These are phyloP conservation scores for Thera britannica DNA, from an alignment of 2,888 invertebrate genomes.

Conservation along the genomic window DNA sequence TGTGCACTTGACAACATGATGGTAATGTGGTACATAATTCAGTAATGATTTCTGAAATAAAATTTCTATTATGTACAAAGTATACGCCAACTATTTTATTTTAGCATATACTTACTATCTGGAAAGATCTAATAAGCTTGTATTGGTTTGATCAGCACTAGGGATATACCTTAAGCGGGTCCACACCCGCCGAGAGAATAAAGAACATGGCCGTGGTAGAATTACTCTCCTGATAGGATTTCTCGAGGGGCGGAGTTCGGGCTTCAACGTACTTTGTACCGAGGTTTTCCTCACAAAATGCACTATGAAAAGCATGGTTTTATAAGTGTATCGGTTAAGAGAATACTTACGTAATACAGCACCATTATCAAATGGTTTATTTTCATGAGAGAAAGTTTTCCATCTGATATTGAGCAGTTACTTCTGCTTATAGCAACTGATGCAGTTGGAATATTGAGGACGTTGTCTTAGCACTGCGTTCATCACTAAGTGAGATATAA, in stretches of 20 bases:
- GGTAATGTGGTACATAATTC: no score
- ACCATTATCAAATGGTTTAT: no score
- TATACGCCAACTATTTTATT: background rate
- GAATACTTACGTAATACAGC: background rate
- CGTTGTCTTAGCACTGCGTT: no score
- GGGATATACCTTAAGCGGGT: slow-evolving; percentile 90
- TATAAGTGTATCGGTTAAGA: background rate
- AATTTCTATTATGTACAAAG: no score
- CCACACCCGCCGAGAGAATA: slow-evolving; percentile 97
- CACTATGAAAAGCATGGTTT: slow-evolving; percentile 65
- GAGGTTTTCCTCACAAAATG: slow-evolving; percentile 95
- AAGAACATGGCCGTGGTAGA: slow-evolving; percentile 95
- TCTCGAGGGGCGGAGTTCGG: slow-evolving; percentile 91
- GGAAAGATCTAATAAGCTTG: no score
- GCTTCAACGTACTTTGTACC: slow-evolving; percentile 93
- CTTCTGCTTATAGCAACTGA: no score
- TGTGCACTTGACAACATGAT: no score
- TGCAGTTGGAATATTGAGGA: no score
- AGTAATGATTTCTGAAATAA: no score
- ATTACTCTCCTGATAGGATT: slow-evolving; percentile 94
- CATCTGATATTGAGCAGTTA: no score
- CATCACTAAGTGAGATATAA: no score
- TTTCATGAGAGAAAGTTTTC: no score
- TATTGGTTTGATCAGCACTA: background rate
- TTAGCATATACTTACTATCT: background rate